These are phyloP conservation scores for Uria aalge DNA, from an alignment of 2,113 vertebrate genomes.

Conservation along the genomic window DNA sequence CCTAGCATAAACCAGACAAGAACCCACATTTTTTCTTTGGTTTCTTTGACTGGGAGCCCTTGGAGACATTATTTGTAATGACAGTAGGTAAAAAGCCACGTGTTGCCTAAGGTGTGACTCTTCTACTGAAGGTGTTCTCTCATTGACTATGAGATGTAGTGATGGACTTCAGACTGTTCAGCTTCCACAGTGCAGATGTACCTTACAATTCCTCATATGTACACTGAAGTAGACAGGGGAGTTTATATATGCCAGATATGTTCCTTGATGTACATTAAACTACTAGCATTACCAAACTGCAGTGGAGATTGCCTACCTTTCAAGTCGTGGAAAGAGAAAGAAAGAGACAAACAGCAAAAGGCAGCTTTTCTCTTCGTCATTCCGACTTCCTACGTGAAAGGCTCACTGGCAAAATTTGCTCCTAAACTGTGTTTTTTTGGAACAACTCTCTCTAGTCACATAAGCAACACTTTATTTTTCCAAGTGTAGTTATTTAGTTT, in stretches of 20 bases:
- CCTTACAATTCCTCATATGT: background rate
- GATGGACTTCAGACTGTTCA: background rate
- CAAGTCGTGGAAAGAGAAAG: background rate
- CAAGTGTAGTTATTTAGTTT: constrained; percentile 49
- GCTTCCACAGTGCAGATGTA: background rate
- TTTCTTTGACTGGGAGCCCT: background rate
- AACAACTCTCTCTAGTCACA: constrained; percentile 12
- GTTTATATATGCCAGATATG: background rate
- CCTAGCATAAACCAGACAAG: background rate
- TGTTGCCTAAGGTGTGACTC: background rate
- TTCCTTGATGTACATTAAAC: background rate
- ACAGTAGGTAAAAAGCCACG: background rate
- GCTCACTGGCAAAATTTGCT: background rate
- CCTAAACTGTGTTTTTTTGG: background rate
- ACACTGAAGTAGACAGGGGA: background rate
- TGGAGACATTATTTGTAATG: background rate
- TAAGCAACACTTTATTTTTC: constrained; percentile 58
- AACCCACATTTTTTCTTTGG: background rate
- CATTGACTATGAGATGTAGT: background rate
- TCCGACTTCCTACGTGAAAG: background rate
- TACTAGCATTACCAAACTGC: background rate
- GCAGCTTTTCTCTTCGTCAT: background rate
- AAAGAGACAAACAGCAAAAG: background rate
- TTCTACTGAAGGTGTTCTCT: background rate
- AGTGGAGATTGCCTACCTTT: background rate